Percentiles rank a stretch among this genome's conserved stretches.
Conservation (phyloP, 1,140 invertebrate species). For the Magallana ariakensis region DNA sequence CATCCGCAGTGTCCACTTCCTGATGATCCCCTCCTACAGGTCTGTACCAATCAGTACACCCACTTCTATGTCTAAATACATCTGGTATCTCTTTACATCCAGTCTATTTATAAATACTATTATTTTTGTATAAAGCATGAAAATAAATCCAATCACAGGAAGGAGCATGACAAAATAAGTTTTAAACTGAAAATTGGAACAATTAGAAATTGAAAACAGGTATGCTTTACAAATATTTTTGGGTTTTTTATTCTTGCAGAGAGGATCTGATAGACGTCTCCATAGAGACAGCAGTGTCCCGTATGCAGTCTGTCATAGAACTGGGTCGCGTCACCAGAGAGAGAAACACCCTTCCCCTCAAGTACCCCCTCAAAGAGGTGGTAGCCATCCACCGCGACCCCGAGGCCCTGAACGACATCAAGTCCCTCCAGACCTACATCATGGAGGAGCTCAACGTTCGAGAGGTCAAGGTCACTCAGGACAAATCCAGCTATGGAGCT, state of each 20-base stretch:
- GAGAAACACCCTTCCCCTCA: constrained; percentile 94
- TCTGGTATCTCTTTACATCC: background rate
- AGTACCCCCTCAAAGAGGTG: constrained; percentile 96
- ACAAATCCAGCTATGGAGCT: constrained; percentile 97
- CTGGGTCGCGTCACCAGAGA: constrained; percentile 95
- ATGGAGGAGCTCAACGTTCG: constrained; percentile 96
- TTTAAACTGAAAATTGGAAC: too few relatives aligned
- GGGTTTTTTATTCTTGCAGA: constrained; percentile 76
- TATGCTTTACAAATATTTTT: too few relatives aligned
- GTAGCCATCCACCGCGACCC: constrained; percentile 94
- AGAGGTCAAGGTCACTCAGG: constrained; percentile 91
- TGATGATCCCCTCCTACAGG: constrained; percentile 90
- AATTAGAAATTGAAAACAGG: too few relatives aligned
- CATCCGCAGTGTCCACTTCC: constrained; percentile 82
- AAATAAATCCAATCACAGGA: too few relatives aligned
- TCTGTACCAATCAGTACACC: constrained; percentile 59
- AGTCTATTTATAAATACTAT: too few relatives aligned
- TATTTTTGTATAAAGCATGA: too few relatives aligned
- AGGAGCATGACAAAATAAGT: too few relatives aligned
- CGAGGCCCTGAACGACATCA: constrained; percentile 89
- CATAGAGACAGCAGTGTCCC: constrained; percentile 93
- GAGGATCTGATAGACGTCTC: constrained; percentile 88
- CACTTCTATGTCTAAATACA: background rate
- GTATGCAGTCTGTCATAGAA: constrained; percentile 98
- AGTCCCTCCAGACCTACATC: constrained; percentile 91